These are phyloP conservation scores for Scartelaos histophorus DNA, from an alignment of 2,113 vertebrate genomes.

Conservation along the genomic window DNA sequence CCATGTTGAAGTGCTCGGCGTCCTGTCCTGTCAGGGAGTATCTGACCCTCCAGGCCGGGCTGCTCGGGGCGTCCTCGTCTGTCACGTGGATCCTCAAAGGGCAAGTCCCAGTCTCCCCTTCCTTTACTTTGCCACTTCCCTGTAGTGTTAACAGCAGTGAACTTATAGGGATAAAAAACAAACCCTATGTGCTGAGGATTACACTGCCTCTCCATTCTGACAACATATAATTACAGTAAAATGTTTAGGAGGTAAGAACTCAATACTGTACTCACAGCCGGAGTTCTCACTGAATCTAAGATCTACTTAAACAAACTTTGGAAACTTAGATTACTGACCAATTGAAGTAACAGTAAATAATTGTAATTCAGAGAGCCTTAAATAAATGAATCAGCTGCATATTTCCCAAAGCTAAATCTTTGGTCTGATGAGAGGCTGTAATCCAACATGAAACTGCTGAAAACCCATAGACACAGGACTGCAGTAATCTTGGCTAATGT, in stretches of 20 bases:
- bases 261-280: neutral
- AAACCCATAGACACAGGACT: neutral
- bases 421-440: neutral
- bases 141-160: constrained; percentile 4
- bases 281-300: neutral
- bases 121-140: constrained; percentile 51
- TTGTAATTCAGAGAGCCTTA: too few species aligned
- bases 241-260: neutral
- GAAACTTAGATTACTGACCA: too few species aligned
- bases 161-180: neutral
- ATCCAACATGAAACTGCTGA: neutral
- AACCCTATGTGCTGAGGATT: neutral
- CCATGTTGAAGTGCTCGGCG: constrained; percentile 36
- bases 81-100: constrained; percentile 51
- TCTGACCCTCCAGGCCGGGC: constrained; percentile 51
- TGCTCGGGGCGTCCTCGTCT: constrained; percentile 46
- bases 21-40: constrained; percentile 52
- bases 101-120: constrained; percentile 25
- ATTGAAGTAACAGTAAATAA: too few species aligned
- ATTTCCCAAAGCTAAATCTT: too few species aligned
- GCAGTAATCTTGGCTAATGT: neutral
- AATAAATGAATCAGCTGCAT: too few species aligned
- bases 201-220: neutral
- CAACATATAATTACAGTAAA: constrained; percentile 1
- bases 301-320: too few species aligned